These are phyloP conservation scores for Lathamus discolor DNA, from an alignment of 2,113 vertebrate species.

Conservation along the genomic window DNA sequence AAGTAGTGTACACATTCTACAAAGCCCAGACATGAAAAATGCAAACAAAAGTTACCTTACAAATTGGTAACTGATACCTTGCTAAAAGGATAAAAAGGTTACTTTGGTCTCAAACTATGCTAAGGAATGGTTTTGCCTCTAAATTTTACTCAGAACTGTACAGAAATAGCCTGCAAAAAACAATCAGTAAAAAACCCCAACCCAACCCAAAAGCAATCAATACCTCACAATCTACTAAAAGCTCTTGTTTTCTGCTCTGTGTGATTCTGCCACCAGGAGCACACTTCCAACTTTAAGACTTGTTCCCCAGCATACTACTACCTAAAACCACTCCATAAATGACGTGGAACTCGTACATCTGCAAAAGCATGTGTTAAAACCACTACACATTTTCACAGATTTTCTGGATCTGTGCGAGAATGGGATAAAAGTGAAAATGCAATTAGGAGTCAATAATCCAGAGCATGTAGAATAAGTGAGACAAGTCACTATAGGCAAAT, in stretches of 20 bases:
- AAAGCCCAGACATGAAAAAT: not conserved
- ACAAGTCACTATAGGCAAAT: not conserved
- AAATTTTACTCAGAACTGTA: not conserved
- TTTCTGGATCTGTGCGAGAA: not conserved
- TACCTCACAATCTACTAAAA: not conserved
- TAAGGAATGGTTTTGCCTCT: not conserved
- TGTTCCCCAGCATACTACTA: not conserved
- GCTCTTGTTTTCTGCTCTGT: not conserved
- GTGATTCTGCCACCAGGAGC: not conserved
- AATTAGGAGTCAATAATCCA: not conserved
- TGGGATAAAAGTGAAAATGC: not conserved
- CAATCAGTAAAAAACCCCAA: not conserved
- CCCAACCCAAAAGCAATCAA: not conserved
- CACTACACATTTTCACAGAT: not conserved
- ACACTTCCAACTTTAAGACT: fast-evolving
- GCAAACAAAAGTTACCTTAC: not conserved
- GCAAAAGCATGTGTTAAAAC: not conserved
- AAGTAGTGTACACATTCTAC: not conserved
- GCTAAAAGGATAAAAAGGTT: not conserved
- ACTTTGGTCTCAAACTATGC: not conserved
- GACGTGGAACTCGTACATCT: not conserved
- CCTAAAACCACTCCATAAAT: not conserved
- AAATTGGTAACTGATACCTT: not conserved
- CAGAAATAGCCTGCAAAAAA: not conserved
- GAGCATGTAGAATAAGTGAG: not conserved